Evolutionary conservation across 2,113 vertebrate genomes (phyloP).

Genomic region (Colinus virginianus): DNA sequence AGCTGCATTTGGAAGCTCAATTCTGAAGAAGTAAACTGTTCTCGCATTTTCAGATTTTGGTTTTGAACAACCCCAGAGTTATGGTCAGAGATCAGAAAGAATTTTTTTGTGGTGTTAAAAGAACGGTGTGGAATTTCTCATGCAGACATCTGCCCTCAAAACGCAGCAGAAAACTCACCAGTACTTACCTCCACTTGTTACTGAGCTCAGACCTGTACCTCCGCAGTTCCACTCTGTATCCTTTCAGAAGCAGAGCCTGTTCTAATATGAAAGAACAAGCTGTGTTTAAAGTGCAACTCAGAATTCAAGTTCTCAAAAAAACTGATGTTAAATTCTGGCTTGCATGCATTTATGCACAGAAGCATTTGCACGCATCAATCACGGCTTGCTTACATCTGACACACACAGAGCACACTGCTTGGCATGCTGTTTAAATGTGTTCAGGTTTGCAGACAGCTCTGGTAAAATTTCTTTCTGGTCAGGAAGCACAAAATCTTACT

Average conservation of each 20-base stretch:
- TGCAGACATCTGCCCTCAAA: conserved; percentile 21
- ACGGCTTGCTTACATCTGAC: background rate
- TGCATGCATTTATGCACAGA: background rate
- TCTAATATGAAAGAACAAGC: background rate
- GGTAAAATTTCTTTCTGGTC: background rate
- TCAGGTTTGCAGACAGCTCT: background rate
- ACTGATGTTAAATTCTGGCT: background rate
- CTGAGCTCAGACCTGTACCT: background rate
- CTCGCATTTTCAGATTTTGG: background rate
- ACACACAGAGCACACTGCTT: background rate
- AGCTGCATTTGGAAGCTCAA: background rate
- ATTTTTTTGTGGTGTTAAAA: conserved; percentile 33
- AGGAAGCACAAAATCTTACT: background rate
- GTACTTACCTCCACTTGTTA: conserved; percentile 14
- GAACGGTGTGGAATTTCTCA: conserved; percentile 7
- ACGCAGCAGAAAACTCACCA: conserved; percentile 1
- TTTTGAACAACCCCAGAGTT: background rate
- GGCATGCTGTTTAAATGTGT: background rate
- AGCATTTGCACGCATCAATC: conserved; percentile 30
- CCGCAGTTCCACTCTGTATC: background rate
- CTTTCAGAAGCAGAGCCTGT: conserved; percentile 22
- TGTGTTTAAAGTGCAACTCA: background rate
- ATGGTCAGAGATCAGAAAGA: background rate
- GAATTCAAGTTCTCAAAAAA: background rate
- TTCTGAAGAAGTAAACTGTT: background rate